Evolutionary conservation across 2,113 vertebrate species (phyloP), one percentile per base, ranked within the genome.

Genomic region (Mesembrinibis cayennensis): DNA sequence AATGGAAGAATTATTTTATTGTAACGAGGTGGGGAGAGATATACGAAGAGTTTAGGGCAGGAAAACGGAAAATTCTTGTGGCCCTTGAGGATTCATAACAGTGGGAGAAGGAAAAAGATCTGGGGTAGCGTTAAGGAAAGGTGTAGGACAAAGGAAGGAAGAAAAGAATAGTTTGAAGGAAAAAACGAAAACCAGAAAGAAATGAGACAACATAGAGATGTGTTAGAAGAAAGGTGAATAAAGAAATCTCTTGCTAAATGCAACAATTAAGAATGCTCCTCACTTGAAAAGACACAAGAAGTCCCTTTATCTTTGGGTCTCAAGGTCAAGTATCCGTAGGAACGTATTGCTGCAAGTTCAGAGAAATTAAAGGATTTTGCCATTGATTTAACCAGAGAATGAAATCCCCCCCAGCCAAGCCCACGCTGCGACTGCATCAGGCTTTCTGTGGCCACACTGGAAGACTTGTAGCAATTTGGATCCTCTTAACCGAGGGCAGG

Each of bases 1-100:
- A 97, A 96, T 97, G 93, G 95, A 95, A 96, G 93, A 96, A 96
- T 95, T 90, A 96, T 93, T 96, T 89, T 95, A 93, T 97, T 92
- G 94, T 72, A 95, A 96, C 61, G 88, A 94, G 89, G 87, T 96
- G 61, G 70, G 77, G 77, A 89, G 94, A 86, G 70, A 79, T 81
- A 91, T 65, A 63, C 83, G 66, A 65, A 95, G 87, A 74, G 87
- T 92, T 93, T 72, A 74, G 59, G 52, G 82, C 81, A 90, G 82
- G 74, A 96, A 96, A 96, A 86, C 7, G 82, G 97, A 92, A 93
- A 95, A 93, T 97, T 96, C 82, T 92, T 97, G 95, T 12, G 36
- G 96, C 97, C 96, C 95, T 96, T 95, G 86, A 96, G 91, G 97
- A 95, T 97, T 97, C 94, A 22, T 93, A 92, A 86, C 38, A 88